Conservation (phyloP, 2,888 invertebrate genomes). For the Latrodectus hesperus region DNA sequence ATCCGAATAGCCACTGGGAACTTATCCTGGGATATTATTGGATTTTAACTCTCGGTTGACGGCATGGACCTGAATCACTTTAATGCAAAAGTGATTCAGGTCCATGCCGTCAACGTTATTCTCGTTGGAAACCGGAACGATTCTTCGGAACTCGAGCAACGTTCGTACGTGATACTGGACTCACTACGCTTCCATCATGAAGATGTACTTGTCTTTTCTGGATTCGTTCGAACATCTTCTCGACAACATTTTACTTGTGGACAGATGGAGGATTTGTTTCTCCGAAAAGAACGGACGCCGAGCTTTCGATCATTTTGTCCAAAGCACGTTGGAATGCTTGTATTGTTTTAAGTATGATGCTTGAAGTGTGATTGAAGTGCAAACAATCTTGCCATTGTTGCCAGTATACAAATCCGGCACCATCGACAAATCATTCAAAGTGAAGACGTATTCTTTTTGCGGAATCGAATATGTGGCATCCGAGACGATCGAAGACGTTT, state of each 20-base stretch:
- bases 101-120: neutral
- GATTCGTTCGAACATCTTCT: slow-evolving; percentile 13
- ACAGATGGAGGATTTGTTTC: slow-evolving; percentile 17
- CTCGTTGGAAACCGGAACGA: neutral
- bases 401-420: slow-evolving; percentile 21
- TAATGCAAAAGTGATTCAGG: neutral
- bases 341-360: slow-evolving; percentile 2
- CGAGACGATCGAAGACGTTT: neutral
- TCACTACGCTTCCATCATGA: neutral
- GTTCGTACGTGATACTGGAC: slow-evolving; percentile 2
- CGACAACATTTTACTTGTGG: neutral
- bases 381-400: neutral
- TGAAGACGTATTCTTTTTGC: neutral
- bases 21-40: too few relatives aligned
- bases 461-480: neutral
- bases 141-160: neutral
- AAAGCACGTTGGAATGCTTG: slow-evolving; percentile 17
- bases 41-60: too few relatives aligned
- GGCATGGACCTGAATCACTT: too few relatives aligned
- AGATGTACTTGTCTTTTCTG: slow-evolving; percentile 7
- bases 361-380: neutral
- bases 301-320: slow-evolving; percentile 17
- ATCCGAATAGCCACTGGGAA: too few relatives aligned
- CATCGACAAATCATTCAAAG: neutral
- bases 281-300: neutral